Conservation (phyloP, 2,113 vertebrate species). For the Prietella phreatophila region DNA sequence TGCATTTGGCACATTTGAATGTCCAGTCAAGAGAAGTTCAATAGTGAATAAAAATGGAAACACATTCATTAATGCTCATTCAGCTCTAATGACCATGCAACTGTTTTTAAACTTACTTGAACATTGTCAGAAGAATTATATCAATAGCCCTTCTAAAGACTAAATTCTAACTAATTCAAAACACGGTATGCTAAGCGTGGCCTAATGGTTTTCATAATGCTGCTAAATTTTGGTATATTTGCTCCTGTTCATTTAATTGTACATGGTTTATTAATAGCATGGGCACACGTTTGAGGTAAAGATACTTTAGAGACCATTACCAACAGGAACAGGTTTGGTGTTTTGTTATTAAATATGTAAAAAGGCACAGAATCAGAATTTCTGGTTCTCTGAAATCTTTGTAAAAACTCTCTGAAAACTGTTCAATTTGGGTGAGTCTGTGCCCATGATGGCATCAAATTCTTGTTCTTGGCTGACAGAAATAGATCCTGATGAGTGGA, state of each 20-base stretch:
- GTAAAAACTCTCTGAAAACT: no score
- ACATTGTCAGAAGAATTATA: neutral
- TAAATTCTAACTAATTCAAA: neutral
- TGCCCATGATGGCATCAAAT: neutral
- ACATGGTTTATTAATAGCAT: neutral
- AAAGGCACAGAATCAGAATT: neutral
- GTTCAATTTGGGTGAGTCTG: neutral
- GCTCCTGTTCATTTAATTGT: neutral
- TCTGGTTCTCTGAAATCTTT: neutral
- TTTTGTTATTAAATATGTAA: neutral
- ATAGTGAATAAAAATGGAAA: neutral
- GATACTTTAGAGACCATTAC: neutral
- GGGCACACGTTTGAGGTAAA: neutral
- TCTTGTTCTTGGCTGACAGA: neutral
- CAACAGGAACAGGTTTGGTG: neutral
- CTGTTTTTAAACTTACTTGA: neutral
- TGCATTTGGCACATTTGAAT: neutral
- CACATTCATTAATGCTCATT: neutral
- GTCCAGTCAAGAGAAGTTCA: neutral
- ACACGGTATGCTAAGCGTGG: neutral
- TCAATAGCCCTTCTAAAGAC: neutral
- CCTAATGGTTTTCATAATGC: neutral
- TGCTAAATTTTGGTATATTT: neutral
- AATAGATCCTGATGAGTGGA: neutral
- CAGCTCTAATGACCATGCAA: neutral